Base-by-base conservation (phyloP, 2,888 invertebrate species). In the Chalcosyrphus nemorum region DNA sequence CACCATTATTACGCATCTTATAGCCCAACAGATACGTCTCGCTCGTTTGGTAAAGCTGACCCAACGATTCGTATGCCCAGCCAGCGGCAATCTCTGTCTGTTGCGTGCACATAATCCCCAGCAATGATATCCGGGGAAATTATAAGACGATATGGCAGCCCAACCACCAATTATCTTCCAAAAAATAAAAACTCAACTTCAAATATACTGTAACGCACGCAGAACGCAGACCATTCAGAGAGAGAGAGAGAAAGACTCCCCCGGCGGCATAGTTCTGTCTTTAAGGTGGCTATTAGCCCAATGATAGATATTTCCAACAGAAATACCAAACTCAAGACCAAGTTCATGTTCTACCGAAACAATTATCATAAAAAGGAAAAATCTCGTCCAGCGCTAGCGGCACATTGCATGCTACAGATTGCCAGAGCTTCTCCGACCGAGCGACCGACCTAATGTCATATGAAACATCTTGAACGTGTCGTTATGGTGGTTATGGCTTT, bases 241-340 rank as follows among this genome's bases (percentile, higher is more conserved):
- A 32, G 32, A 50, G 27, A 19, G 32, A 50, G 9, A 32, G 15
- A 4, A 11, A 45, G 27, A 11, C 17, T 11, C 52, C 24, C 80
- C 84, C 84, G 80, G 80, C 84, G 84, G 84, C 84, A 80, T 84
- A 84, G 84, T 84, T 80, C 84, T 80, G 84, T 84, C 84, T 84
- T 84, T 84, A 80, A 84, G 84, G 84, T 84, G 84, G 84, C 84
- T 80, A 84, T 84, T 84, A 84, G 75, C 84, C 74, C 84, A 84
- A 84, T 84, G 84, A 84, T 84, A 84, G 84, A 84, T 84, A 84
- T 84, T 84, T 84, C 80, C 74, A 84, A 70, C 72, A 52, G 68
- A 68, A 61, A 68, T 52, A 47, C 74, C 32, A 56, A 74, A 29
- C 38, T 38, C 38, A 68, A 66, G 29, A 13, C 32, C 15, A 38